Evolutionary conservation across 2,888 invertebrate species (phyloP).

Genomic region (Heteropelma amictum): DNA sequence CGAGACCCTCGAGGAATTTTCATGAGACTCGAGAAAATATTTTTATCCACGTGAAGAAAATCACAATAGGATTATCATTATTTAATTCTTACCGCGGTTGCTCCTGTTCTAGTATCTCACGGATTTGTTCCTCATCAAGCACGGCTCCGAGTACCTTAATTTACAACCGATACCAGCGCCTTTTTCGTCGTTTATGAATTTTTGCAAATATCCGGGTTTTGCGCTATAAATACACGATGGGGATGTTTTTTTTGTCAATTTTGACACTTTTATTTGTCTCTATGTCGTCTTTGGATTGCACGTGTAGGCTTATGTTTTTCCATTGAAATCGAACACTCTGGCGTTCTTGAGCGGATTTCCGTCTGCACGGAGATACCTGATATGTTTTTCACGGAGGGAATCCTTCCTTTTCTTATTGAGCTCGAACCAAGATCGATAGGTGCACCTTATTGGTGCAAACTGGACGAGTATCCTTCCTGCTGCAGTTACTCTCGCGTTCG

Average conservation of each 20-base stretch:
- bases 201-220: too few relatives aligned
- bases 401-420: neutral
- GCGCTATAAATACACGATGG: too few relatives aligned
- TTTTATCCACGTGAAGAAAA: neutral
- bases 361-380: slow-evolving; percentile 23
- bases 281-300: too few relatives aligned
- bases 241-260: too few relatives aligned
- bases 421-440: slow-evolving; percentile 24
- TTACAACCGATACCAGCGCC: too few relatives aligned
- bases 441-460: slow-evolving; percentile 4
- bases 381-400: slow-evolving; percentile 21
- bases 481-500: slow-evolving; percentile 4
- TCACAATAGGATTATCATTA: slow-evolving; percentile 3
- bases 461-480: slow-evolving; percentile 25
- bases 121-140: too few relatives aligned
- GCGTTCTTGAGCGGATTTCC: slow-evolving; percentile 37
- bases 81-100: neutral
- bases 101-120: too few relatives aligned
- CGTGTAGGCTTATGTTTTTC: too few relatives aligned
- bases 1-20: neutral
- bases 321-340: too few relatives aligned
- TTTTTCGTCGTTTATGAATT: too few relatives aligned
- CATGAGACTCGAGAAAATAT: neutral
- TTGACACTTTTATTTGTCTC: too few relatives aligned
- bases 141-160: too few relatives aligned